Percentiles rank a stretch among this genome's conserved stretches.
Conservation (phyloP, 2,888 invertebrate species). For the Frankliniella intonsa region DNA sequence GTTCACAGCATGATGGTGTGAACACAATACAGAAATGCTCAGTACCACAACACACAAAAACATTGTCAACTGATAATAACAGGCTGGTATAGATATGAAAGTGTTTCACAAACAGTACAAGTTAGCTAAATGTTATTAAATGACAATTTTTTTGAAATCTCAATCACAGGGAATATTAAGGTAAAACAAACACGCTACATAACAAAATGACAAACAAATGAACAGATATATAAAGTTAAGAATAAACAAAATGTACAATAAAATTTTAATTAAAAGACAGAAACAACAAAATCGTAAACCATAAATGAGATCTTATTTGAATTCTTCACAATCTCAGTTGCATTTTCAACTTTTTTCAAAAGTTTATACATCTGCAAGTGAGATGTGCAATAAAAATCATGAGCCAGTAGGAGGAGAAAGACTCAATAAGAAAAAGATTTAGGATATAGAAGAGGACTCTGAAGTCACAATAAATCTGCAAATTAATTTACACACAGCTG, state of each 20-base stretch:
- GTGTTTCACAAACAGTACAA: neutral
- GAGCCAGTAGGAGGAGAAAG: neutral
- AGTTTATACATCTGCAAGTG: neutral
- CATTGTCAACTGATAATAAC: neutral
- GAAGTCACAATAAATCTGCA: neutral
- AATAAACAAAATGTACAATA: conserved; percentile 14
- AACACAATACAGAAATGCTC: neutral
- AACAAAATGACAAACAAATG: conserved; percentile 10
- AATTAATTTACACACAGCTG: neutral
- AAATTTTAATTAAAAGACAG: neutral
- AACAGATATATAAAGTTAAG: neutral
- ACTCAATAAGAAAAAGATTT: neutral
- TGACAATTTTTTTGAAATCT: neutral
- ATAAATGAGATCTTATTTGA: neutral
- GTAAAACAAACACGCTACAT: neutral
- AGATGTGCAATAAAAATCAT: neutral
- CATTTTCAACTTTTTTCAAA: neutral
- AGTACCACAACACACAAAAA: neutral
- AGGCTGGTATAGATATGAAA: neutral
- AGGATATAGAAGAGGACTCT: neutral
- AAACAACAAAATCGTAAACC: conserved; percentile 8
- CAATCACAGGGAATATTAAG: neutral
- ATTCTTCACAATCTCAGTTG: neutral
- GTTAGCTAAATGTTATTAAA: neutral
- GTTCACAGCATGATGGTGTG: neutral